Base-by-base conservation (phyloP, 2,888 invertebrate genomes). In the Lycophotia porphyrea region DNA sequence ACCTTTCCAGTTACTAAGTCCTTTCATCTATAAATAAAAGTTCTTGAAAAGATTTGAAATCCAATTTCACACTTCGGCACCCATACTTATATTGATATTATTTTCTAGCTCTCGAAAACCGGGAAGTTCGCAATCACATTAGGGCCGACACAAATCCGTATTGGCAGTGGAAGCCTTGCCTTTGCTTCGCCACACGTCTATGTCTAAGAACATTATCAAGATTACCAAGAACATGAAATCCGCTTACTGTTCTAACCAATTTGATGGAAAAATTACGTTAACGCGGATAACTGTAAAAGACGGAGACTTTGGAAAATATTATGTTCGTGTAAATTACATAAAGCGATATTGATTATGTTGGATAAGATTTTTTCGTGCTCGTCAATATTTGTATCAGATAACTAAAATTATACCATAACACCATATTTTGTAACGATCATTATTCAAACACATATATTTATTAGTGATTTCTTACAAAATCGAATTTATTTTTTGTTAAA, bases 61-160 rank as follows among this genome's bases (percentile, higher is more conserved):
- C 74, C 73, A 82, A 83, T 85, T 83, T 82, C 69, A 9, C 78
- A 78, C 74, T 71, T 78, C 83, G 66, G 61, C 82, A 69, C 39
- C 74, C 47, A 36, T 77, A 74, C 70, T 74, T 80, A 75, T 78
- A 75, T 76, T 77, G 77, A 86, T 87, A 87, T 80, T 76, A 78
- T 76, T 78, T 80, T 60, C 27, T 44, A 68, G 66, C 63, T 81
- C 65, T 79, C 47, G 74, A 78, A 80, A 78, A 71, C 82, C 66
- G 65, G 64, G 36, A 77, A 83, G 78, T 84, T 88, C 72, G 74
- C 79, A 85, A 88, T 88, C 86, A 87, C 71, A 87, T 83, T 87
- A 86, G 70, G 66, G 55, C 69, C 68, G 78, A 74, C 81, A 75
- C 69, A 87, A 86, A 87, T 87, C 81, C 82, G 71, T 76, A 86